Base-by-base conservation (phyloP, 2,888 invertebrate genomes). In the Trachelus stipa region DNA sequence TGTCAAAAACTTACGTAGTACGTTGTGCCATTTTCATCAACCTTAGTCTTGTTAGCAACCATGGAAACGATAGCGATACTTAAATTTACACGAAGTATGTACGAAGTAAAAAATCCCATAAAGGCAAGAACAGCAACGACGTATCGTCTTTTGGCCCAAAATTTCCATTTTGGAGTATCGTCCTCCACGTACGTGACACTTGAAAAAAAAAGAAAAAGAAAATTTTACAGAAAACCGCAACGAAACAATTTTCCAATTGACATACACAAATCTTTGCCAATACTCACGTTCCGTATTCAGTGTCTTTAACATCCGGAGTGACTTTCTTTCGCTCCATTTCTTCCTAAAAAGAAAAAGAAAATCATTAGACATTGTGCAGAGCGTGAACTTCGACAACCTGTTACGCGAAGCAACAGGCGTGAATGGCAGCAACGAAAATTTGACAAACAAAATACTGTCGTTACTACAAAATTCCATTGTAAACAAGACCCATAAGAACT, bases 61-160 rank as follows among this genome's bases (percentile, higher is more conserved):
- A 98, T 98, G 81, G 97, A 97, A 73, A 98, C 97, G 83, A 98
- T 96, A 4, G 97, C 98, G 30, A 98, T 96, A 83, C 97, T 98
- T 83, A 98, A 93, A 92, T 98, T 98, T 9, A 97, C 97, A 69
- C 97, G 93, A 79, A 97, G 92, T 6, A 96, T 95, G 90, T 97
- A 97, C 3, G 96, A 95, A 86, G 96, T 96, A 92, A 97, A 96
- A 92, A 97, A 97, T 9, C 97, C 97, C 83, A 97, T 94, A 92
- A 97, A 97, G 0, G 96, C 96, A 84, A 97, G 90, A 11, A 95
- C 87, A 0, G 95, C 96, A 31, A 97, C 96, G 76, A 97, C 92
- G 85, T 96, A 95, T 84, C 96, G 92, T 85, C 96, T 93, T 84
- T 95, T 94, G 79, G 93, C 93, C 96, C 96, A 96, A 91, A 96